Conservation (phyloP, 2,888 invertebrate genomes). For the Spodoptera littoralis region DNA sequence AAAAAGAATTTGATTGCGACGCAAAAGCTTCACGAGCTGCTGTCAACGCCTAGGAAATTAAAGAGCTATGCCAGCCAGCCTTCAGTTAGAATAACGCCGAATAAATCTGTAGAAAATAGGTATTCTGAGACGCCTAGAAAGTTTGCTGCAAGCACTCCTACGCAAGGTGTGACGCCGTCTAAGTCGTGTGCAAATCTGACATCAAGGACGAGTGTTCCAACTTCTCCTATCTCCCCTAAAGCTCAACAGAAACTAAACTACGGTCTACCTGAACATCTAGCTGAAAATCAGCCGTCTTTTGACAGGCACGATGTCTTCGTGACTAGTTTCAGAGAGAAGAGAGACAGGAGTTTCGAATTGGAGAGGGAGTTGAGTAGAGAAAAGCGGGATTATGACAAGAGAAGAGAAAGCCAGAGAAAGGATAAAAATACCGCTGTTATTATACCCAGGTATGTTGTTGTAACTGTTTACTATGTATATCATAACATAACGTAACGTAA, state of each 20-base stretch:
- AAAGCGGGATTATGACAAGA: slow-evolving; percentile 72
- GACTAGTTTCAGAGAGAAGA: slow-evolving; percentile 79
- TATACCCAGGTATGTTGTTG: slow-evolving; percentile 78
- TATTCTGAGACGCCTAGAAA: slow-evolving; percentile 55
- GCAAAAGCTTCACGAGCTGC: slow-evolving; percentile 92
- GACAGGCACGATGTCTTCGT: slow-evolving; percentile 82
- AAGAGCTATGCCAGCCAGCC: slow-evolving; percentile 86
- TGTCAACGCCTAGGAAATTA: slow-evolving; percentile 92
- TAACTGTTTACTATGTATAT: too few species aligned
- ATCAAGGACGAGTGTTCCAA: slow-evolving; percentile 62
- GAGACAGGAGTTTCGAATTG: slow-evolving; percentile 68
- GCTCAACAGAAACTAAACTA: slow-evolving; percentile 90
- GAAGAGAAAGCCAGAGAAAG: slow-evolving; percentile 64
- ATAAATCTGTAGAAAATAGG: slow-evolving; percentile 63
- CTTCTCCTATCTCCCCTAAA: slow-evolving; percentile 84
- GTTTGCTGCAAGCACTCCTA: slow-evolving; percentile 81
- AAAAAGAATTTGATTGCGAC: slow-evolving; percentile 91
- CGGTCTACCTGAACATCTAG: slow-evolving; percentile 66
- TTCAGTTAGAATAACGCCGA: slow-evolving; percentile 82
- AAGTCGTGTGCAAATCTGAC: slow-evolving; percentile 85
- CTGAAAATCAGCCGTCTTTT: slow-evolving; percentile 43
- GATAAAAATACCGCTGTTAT: slow-evolving; percentile 86
- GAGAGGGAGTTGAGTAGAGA: slow-evolving; percentile 77
- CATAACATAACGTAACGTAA: too few species aligned
- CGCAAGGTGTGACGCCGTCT: slow-evolving; percentile 79